Conservation (phyloP, 2,797 vertebrate species). For the Momotus momota region DNA sequence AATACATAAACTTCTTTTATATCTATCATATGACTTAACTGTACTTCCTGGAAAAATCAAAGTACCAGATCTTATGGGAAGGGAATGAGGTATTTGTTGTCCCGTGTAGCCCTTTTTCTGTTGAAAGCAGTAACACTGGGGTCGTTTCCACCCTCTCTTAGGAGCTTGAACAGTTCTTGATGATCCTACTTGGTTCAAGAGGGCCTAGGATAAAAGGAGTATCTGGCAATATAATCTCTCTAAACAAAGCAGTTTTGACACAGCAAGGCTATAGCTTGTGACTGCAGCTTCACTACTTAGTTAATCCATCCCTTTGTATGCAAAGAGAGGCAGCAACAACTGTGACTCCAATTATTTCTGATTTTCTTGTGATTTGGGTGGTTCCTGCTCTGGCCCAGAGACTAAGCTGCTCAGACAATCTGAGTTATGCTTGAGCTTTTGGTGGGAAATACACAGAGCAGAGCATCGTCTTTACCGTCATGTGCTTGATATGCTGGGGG, state of each 20-base stretch:
- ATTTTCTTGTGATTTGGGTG: background rate
- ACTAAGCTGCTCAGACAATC: background rate
- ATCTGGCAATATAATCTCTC: background rate
- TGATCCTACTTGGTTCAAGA: background rate
- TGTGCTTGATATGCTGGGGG: background rate
- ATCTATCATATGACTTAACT: background rate
- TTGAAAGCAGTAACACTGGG: background rate
- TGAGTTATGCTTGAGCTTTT: background rate
- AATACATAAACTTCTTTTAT: constrained; percentile 42
- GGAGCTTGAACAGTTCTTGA: background rate
- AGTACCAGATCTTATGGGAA: background rate
- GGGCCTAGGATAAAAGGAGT: background rate
- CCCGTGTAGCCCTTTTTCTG: background rate
- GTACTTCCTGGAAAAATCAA: background rate
- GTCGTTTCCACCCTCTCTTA: background rate
- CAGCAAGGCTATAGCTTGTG: background rate
- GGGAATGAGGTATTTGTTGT: background rate
- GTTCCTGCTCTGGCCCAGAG: background rate
- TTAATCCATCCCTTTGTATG: background rate
- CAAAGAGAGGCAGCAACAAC: background rate
- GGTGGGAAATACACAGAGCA: background rate
- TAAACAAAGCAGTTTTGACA: background rate
- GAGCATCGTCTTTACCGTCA: background rate
- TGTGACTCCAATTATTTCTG: background rate
- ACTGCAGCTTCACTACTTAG: background rate